Evolutionary conservation across 2,888 invertebrate species (phyloP), one percentile per base, ranked within the genome.

Genomic region (Zootermopsis nevadensis): DNA sequence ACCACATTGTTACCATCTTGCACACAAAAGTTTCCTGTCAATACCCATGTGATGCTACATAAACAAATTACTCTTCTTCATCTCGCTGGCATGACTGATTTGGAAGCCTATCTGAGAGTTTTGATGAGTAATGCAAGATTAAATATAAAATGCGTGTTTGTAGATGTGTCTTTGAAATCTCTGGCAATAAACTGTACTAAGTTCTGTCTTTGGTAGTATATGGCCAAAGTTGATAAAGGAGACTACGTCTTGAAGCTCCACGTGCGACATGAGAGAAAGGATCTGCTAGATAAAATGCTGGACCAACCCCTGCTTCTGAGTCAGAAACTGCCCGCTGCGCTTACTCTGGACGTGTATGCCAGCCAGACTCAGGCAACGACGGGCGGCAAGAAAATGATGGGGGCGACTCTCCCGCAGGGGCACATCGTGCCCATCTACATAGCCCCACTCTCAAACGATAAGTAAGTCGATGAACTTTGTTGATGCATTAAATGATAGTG

Each of bases 211-310:
- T 89, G 90, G 55, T 90, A 96, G 96, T 97, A 97, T 89, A 92
- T 93, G 2, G 92, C 94, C 83, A 99, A 98, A 90, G 90, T 99
- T 86, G 98, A 98, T 86, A 99, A 99, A 89, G 99, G 99, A 31
- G 99, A 99, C 86, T 99, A 98, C 90, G 93, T 93, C 0, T 91
- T 99, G 15, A 93, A 95, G 72, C 90, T 98, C 87, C 97, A 97
- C 89, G 92, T 99, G 22, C 94, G 99, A 0, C 98, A 99, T 89
- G 98, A 99, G 87, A 95, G 94, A 88, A 94, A 94, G 85, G 93
- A 96, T 42, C 89, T 95, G 82, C 91, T 99, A 84, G 99, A 99
- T 87, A 95, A 95, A 89, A 90, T 99, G 81, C 93, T 93, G 42
- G 98, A 98, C 84, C 90, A 95, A 87, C 94, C 94, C 0, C 89